phyloP scores from a whole-genome alignment of 2,797 vertebrate species.

The Gadopsis bispinosus region DNA sequence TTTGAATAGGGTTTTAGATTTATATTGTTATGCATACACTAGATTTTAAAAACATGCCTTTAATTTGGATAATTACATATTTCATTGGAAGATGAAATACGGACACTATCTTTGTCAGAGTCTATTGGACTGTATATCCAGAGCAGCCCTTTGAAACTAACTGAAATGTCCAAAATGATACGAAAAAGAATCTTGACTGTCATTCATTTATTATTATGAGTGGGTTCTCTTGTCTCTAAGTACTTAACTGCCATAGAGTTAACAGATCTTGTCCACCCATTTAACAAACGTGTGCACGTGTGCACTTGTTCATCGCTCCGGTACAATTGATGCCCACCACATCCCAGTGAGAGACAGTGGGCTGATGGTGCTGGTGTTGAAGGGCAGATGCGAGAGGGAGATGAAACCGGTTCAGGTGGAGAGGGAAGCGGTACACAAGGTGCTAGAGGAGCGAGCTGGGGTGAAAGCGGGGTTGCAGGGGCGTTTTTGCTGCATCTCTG shows the following conservation, averaged over 20 bases:
- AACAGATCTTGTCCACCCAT: background rate
- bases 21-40: background rate
- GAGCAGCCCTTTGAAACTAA: background rate
- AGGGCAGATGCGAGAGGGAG: constrained; percentile 31
- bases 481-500: constrained; percentile 52
- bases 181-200: too few species aligned
- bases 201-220: background rate
- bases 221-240: background rate
- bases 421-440: constrained; percentile 21
- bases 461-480: constrained; percentile 45
- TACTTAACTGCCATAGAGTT: background rate
- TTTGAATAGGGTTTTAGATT: background rate
- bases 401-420: constrained; percentile 41
- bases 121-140: background rate
- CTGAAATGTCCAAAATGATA: background rate
- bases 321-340: constrained; percentile 8
- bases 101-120: background rate
- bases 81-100: background rate
- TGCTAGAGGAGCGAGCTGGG: constrained; percentile 22
- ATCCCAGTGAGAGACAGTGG: background rate
- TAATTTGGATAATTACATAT: background rate
- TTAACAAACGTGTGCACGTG: constrained; percentile 4
- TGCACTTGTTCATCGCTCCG: background rate
- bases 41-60: background rate
- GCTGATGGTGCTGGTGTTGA: constrained; percentile 34